A percentile compares a stretch with the other conserved stretches of the same genome.
phyloP scores from a whole-genome alignment of 1,140 invertebrate species.

The Drosophila paulistorum region DNA sequence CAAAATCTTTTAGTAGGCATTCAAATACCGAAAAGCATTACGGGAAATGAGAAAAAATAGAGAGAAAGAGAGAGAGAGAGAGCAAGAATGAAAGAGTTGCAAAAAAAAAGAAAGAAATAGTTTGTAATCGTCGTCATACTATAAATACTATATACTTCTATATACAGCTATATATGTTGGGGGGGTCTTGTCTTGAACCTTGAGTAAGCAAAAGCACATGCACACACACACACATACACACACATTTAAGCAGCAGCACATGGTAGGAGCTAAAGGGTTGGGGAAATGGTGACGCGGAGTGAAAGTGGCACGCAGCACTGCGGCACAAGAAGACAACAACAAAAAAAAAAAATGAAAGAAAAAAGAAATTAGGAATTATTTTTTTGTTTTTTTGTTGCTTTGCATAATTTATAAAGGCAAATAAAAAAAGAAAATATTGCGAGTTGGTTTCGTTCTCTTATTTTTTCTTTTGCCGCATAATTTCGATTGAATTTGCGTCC shows the following conservation, averaged over 20 bases:
- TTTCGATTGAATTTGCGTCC: conserved; percentile 41
- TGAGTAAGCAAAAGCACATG: conserved; percentile 65
- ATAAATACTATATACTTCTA: no score
- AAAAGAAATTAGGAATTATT: conserved; percentile 10
- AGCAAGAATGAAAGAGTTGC: not conserved
- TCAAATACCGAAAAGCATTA: no score
- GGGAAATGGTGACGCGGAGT: not conserved
- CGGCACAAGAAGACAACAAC: not conserved
- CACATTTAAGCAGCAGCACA: conserved; percentile 39
- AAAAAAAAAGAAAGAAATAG: conserved; percentile 12
- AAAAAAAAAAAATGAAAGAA: not conserved
- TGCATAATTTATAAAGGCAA: conserved; percentile 6
- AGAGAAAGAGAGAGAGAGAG: no score
- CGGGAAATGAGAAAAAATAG: no score
- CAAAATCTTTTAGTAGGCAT: no score
- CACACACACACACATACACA: conserved; percentile 20
- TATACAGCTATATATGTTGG: conserved; percentile 13
- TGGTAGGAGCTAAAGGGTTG: conserved; percentile 4
- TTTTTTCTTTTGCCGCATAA: conserved; percentile 59
- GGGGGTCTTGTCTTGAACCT: conserved; percentile 75
- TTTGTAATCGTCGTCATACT: conserved; percentile 14
- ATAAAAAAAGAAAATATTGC: conserved; percentile 52
- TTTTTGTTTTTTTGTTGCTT: not conserved
- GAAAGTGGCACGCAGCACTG: conserved; percentile 1
- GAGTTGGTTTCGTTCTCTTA: conserved; percentile 56